These are phyloP conservation scores for Rhodeus uyekii DNA, from an alignment of 2,797 vertebrate genomes.

Conservation along the genomic window DNA sequence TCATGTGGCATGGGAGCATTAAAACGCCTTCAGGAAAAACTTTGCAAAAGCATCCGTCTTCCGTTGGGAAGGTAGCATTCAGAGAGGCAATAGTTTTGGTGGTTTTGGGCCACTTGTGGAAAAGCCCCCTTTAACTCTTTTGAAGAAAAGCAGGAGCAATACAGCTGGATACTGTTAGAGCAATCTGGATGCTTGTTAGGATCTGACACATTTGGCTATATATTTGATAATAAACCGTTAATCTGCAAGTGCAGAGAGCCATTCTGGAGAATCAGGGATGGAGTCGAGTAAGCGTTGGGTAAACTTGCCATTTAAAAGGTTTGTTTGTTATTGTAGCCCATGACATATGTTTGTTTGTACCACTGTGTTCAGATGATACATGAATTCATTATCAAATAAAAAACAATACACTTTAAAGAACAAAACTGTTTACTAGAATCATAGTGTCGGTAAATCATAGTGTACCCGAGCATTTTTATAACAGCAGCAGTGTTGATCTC, in stretches of 20 bases:
- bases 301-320: constrained; percentile 11
- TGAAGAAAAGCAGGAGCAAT: constrained; percentile 31
- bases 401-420: neutral
- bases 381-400: constrained; percentile 19
- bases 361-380: constrained; percentile 8
- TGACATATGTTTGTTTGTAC: constrained; percentile 18
- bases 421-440: constrained; percentile 11
- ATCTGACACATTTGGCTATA: constrained; percentile 43
- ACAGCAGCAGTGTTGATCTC: neutral
- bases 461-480: neutral
- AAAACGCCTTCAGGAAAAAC: constrained; percentile 47
- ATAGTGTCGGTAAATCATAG: neutral
- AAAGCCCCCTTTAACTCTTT: constrained; percentile 44
- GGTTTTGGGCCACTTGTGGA: constrained; percentile 34
- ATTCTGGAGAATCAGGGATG: constrained; percentile 17
- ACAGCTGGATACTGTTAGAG: constrained; percentile 35
- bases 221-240: constrained; percentile 42
- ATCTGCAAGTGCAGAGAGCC: constrained; percentile 37
- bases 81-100: constrained; percentile 47
- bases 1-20: constrained; percentile 39
- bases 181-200: constrained; percentile 43
- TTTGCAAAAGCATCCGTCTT: constrained; percentile 37
- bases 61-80: constrained; percentile 45
- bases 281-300: neutral
- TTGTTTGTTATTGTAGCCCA: constrained; percentile 7